These are phyloP conservation scores for Ephydatia muelleri DNA, from an alignment of 37 sponge, comb jelly and placozoan genomes.

Conservation along the genomic window DNA sequence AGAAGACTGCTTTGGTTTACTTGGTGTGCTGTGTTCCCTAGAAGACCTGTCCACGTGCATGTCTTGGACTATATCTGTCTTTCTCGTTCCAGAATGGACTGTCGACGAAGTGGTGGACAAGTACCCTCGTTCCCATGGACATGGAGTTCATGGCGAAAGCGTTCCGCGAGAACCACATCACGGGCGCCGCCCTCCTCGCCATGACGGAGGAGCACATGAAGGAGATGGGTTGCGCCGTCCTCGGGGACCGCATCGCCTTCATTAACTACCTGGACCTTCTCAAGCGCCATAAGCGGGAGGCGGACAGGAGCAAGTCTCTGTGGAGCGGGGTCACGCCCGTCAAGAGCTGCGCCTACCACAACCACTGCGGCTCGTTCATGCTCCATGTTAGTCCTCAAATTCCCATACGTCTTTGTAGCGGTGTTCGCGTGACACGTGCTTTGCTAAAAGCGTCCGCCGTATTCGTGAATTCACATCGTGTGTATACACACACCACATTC, in stretches of 20 bases:
- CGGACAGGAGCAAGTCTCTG: slow-evolving; percentile 72
- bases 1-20: too few relatives aligned
- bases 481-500: too few relatives aligned
- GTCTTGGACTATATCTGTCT: neutral
- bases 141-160: slow-evolving; percentile 74
- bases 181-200: slow-evolving; percentile 67
- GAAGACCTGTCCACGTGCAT: neutral
- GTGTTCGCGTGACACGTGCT: too few relatives aligned
- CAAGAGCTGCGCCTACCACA: slow-evolving; percentile 69
- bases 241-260: slow-evolving; percentile 79
- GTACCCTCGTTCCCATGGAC: slow-evolving; percentile 71
- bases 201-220: slow-evolving; percentile 67
- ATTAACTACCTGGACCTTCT: slow-evolving; percentile 80
- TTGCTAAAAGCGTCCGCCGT: too few relatives aligned
- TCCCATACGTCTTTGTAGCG: too few relatives aligned
- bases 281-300: slow-evolving; percentile 87
- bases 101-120: slow-evolving; percentile 69
- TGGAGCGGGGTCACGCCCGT: slow-evolving; percentile 84
- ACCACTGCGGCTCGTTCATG: slow-evolving; percentile 57
- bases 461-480: too few relatives aligned
- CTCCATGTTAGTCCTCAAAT: slow-evolving; percentile 50
- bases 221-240: slow-evolving; percentile 58
- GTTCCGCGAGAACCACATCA: slow-evolving; percentile 67
- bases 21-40: neutral
- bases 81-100: slow-evolving; percentile 55